phyloP scores from a whole-genome alignment of 2,113 vertebrate genomes.

The Scartelaos histophorus region DNA sequence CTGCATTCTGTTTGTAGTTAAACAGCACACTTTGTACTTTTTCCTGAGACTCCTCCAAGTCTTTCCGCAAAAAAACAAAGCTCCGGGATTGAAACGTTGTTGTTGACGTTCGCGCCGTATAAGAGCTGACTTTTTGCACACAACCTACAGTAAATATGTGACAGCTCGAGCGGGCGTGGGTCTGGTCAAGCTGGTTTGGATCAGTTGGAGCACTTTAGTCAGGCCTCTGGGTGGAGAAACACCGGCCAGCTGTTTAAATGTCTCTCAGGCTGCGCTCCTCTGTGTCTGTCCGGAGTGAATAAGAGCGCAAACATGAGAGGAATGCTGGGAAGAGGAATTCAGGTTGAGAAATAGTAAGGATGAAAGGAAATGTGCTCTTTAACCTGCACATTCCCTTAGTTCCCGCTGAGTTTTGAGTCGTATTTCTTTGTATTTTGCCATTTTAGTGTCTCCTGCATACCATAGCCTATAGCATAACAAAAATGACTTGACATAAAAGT shows the following conservation, averaged over 20 bases:
- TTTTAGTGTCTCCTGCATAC: conserved; percentile 19
- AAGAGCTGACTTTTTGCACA: conserved; percentile 6
- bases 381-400: conserved; percentile 13
- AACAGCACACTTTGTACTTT: conserved; percentile 14
- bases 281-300: conserved; percentile 32
- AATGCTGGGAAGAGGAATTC: conserved; percentile 52
- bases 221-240: conserved; percentile 20
- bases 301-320: conserved; percentile 43
- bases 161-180: conserved; percentile 33
- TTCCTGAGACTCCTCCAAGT: conserved; percentile 13
- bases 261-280: conserved; percentile 51
- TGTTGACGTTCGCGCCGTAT: conserved; percentile 17
- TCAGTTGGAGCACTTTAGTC: conserved; percentile 4
- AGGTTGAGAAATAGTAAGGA: conserved; percentile 34
- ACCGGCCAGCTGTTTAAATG: conserved; percentile 59
- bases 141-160: conserved; percentile 37
- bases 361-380: conserved; percentile 42
- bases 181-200: conserved; percentile 48
- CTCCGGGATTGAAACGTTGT: conserved; percentile 17
- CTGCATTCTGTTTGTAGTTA: conserved; percentile 30
- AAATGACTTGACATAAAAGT: background rate
- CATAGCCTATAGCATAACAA: background rate
- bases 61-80: conserved; percentile 22
- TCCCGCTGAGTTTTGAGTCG: conserved; percentile 16
- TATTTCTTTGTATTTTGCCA: conserved; percentile 6